Base-by-base conservation (phyloP, 2,888 invertebrate genomes). In the Lepidocyrtinus sp. region DNA sequence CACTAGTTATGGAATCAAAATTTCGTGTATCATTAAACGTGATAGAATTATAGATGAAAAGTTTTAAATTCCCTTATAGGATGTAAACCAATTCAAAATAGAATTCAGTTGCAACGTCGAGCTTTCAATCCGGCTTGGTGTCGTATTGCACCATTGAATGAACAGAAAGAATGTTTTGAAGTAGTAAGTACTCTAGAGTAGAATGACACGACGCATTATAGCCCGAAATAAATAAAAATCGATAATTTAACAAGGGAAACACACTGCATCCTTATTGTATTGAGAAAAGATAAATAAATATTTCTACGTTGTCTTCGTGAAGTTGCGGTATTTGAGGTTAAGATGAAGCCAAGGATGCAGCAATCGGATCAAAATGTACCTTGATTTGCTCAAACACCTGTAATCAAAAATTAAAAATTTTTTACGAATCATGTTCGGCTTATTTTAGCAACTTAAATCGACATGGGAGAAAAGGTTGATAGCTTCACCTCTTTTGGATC, bases 401-500 rank as follows among this genome's bases (percentile, higher is more conserved):
- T 5, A 71, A 63, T 55, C 12, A 1, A 64, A 59, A 70, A 50
- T 36, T 36, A 12, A 36, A 36, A 36, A 36, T 36, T 5, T 7
- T 7, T 36, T 36, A 36, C n/a, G n/a, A n/a, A n/a, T n/a, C n/a
- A n/a, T n/a, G n/a, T n/a, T n/a, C n/a, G n/a, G n/a, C n/a, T n/a
- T n/a, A n/a, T n/a, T n/a, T n/a, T n/a, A n/a, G n/a, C n/a, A 36
- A 36, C 36, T 36, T 12, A 36, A 36, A 12, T 27, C 24, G 19
- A n/a, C 19, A 63, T 27, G n/a, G n/a, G n/a, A n/a, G n/a, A n/a
- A n/a, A n/a, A n/a, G n/a, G n/a, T n/a, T n/a, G n/a, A n/a, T n/a
- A n/a, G n/a, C n/a, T n/a, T n/a, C n/a, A 97, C 96, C 85, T 92
- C 89, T 0, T 93, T 91, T 0, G 93, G 91, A 55, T 90, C 87